Evolutionary conservation across 2,888 invertebrate species (phyloP), one percentile per base, ranked within the genome.

Genomic region (Acrocyrtus sp.): DNA sequence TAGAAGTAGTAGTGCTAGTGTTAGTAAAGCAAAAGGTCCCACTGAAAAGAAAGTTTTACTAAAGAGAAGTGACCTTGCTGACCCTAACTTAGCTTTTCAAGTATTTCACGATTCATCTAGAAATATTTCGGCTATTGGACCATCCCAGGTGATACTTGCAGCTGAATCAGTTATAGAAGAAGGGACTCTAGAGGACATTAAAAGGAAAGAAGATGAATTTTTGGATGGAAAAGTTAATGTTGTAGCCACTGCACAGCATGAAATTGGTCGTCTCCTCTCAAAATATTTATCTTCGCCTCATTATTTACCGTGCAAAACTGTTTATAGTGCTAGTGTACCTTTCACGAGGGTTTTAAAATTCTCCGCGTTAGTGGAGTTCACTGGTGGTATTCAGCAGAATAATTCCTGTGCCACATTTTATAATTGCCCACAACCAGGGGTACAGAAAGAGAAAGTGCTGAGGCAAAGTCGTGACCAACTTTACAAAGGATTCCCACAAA

Each of bases 271-370:
- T 29, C 47, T 15, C 41, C 41, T 34, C 21, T 48, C n/a, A n/a
- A n/a, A n/a, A 4, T 58, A 41, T 39, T 26, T 51, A 22, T 29
- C 58, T 19, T 27, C 47, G 12, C 69, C 69, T 27, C 61, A 69
- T 56, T 69, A 48, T 54, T 41, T 69, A 19, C 69, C 69, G 0
- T 29, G 61, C 0, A 54, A n/a, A n/a, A 61, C 56, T 56, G 56
- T 61, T 0, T 61, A 61, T 12, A 45, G 48, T 62, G 21, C 61
- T 5, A 56, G 61, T 2, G 69, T 61, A 34, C 69, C 69, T 0
- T 61, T 69, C 29, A 12, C 69, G 0, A 29, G 69, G 3, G 34
- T 69, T 34, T 56, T 69, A 22, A 45, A 27, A n/a, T 69, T 26
- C 27, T 27, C 22, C n/a, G 34, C 51, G 19, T 41, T 69, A 24